A percentile compares a stretch with the other conserved stretches of the same genome.
These are phyloP conservation scores for Meriones psammophilus DNA, from an alignment of 2,797 vertebrate species.

Conservation along the genomic window DNA sequence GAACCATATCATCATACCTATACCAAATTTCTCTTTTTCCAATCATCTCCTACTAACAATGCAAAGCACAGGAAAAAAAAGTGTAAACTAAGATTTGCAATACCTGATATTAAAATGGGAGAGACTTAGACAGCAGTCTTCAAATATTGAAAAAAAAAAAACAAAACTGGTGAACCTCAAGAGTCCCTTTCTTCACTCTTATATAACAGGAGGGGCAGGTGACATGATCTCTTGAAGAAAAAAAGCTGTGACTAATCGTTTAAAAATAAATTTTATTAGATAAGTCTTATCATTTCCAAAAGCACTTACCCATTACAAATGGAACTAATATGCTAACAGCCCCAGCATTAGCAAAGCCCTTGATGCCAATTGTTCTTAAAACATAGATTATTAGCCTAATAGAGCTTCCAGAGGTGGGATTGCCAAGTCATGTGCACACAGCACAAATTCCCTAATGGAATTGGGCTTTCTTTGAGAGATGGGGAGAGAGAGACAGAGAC, in stretches of 20 bases:
- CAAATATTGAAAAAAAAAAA: background rate
- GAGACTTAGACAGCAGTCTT: accelerated
- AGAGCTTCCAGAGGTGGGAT: constrained; percentile 44
- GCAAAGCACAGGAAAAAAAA: background rate
- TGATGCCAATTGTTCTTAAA: constrained; percentile 50
- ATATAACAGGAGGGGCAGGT: background rate
- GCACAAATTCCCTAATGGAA: background rate
- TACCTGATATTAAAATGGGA: background rate
- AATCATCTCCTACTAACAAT: background rate
- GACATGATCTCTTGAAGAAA: background rate
- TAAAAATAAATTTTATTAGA: constrained; percentile 49
- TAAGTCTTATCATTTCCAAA: constrained; percentile 39
- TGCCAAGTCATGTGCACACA: background rate
- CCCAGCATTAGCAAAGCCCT: background rate
- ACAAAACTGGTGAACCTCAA: background rate
- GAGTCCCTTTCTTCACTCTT: background rate
- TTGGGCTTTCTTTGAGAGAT: background rate
- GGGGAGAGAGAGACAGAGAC: background rate
- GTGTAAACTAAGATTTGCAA: background rate
- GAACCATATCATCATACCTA: background rate
- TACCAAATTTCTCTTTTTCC: background rate
- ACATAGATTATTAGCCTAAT: background rate
- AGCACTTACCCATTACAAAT: constrained; percentile 52
- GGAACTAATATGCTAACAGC: constrained; percentile 40
- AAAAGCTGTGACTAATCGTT: background rate